These are phyloP conservation scores for Rhingia rostrata DNA, from an alignment of 2,888 invertebrate genomes.

Conservation along the genomic window DNA sequence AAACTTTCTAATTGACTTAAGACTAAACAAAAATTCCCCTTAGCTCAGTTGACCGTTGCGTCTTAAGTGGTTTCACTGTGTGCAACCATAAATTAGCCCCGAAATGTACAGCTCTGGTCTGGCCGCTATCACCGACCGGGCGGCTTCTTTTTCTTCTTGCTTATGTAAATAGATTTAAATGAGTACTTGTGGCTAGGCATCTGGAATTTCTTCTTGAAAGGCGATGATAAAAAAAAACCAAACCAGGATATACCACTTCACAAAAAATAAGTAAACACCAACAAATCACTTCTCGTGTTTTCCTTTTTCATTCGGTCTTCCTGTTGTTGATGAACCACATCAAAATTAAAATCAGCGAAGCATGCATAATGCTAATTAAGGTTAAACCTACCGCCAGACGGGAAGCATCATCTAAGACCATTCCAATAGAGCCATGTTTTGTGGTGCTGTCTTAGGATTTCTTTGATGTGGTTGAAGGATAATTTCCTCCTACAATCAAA, in stretches of 20 bases:
- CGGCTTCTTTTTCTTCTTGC: too few species aligned
- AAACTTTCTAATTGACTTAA: constrained; percentile 71
- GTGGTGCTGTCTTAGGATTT: constrained; percentile 61
- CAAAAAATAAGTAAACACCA: constrained; percentile 34
- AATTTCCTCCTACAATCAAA: constrained; percentile 65
- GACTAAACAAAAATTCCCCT: constrained; percentile 62
- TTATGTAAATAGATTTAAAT: constrained; percentile 67
- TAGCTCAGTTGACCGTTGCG: constrained; percentile 70
- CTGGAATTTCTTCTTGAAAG: constrained; percentile 54
- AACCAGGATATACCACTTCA: constrained; percentile 19
- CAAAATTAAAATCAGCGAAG: constrained; percentile 73
- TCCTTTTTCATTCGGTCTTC: constrained; percentile 54
- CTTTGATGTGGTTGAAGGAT: constrained; percentile 73
- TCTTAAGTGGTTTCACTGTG: constrained; percentile 63
- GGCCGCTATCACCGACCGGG: neutral
- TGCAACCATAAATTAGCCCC: constrained; percentile 69
- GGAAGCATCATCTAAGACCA: constrained; percentile 54
- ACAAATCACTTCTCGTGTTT: constrained; percentile 50
- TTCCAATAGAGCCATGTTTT: constrained; percentile 15
- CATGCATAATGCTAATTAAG: constrained; percentile 72
- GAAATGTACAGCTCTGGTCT: constrained; percentile 32
- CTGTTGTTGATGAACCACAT: constrained; percentile 74
- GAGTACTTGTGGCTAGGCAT: constrained; percentile 68
- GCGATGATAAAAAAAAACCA: constrained; percentile 56
- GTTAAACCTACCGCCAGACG: constrained; percentile 55